Conservation (phyloP, 1,140 invertebrate species). For the Grapholita molesta region DNA sequence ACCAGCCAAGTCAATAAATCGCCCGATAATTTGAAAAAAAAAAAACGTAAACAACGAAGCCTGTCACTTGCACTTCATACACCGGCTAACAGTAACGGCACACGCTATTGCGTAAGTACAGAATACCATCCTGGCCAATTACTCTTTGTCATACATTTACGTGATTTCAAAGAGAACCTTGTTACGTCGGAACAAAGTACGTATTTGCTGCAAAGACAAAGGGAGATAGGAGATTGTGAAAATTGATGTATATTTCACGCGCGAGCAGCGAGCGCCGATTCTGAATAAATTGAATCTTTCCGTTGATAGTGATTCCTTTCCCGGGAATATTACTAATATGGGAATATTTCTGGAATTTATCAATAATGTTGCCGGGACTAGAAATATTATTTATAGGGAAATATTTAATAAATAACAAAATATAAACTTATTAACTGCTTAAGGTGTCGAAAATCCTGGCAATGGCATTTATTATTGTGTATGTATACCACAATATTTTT, state of each 20-base stretch:
- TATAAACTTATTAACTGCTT: too few relatives aligned
- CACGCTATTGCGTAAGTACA: not conserved
- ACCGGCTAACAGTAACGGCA: too few relatives aligned
- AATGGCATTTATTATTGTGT: too few relatives aligned
- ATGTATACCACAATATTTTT: too few relatives aligned
- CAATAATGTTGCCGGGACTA: too few relatives aligned
- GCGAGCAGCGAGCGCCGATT: not conserved
- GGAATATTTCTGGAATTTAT: too few relatives aligned
- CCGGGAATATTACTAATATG: not conserved
- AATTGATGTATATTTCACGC: slow-evolving; percentile 2
- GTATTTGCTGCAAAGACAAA: not conserved
- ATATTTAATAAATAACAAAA: too few relatives aligned
- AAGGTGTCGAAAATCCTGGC: too few relatives aligned
- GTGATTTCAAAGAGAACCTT: not conserved
- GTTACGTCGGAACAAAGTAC: not conserved
- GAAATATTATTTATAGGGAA: too few relatives aligned
- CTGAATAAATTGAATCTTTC: slow-evolving; percentile 1
- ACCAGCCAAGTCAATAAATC: not conserved
- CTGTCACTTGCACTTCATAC: not conserved
- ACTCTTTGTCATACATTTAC: not conserved
- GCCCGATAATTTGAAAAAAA: not conserved
- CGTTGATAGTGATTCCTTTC: not conserved
- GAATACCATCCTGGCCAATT: not conserved
- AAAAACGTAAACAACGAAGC: not conserved
- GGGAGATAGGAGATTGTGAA: not conserved